These are phyloP conservation scores for Diloba caeruleocephala DNA, from an alignment of 2,888 invertebrate species.

Conservation along the genomic window DNA sequence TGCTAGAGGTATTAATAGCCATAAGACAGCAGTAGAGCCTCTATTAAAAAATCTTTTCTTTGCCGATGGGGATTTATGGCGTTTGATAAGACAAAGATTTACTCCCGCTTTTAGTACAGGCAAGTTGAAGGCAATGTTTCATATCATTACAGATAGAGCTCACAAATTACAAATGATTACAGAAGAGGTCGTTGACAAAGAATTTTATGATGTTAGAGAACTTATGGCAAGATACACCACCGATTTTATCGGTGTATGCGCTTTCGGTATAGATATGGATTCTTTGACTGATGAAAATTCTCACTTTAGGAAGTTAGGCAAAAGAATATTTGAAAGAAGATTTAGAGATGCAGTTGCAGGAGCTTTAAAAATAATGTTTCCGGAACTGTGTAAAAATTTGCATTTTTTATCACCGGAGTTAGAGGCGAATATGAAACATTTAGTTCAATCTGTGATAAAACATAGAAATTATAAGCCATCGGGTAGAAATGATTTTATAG, in stretches of 20 bases:
- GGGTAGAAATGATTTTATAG: constrained; percentile 81
- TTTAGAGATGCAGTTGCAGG: constrained; percentile 68
- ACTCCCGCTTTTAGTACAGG: constrained; percentile 80
- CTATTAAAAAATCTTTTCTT: constrained; percentile 79
- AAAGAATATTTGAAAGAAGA: constrained; percentile 74
- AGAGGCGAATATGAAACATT: constrained; percentile 67
- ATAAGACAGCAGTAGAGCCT: constrained; percentile 76
- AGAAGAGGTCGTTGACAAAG: constrained; percentile 65
- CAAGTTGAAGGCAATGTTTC: constrained; percentile 82
- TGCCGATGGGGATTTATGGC: constrained; percentile 81
- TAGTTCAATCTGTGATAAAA: constrained; percentile 70
- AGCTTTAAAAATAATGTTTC: constrained; percentile 73
- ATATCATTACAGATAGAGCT: constrained; percentile 77
- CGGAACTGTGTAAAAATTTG: constrained; percentile 73
- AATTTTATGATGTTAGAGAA: constrained; percentile 76
- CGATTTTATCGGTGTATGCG: constrained; percentile 82
- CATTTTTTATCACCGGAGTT: constrained; percentile 70
- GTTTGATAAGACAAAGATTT: constrained; percentile 76
- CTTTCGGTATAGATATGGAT: constrained; percentile 81
- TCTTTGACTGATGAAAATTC: constrained; percentile 76
- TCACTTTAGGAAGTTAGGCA: constrained; percentile 77
- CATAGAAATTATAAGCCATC: constrained; percentile 74
- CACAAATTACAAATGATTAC: constrained; percentile 74
- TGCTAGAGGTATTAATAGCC: constrained; percentile 73
- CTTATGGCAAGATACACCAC: constrained; percentile 83